These are phyloP conservation scores for Boulengeromyrus knoepffleri DNA, from an alignment of 2,113 vertebrate genomes.

Conservation along the genomic window DNA sequence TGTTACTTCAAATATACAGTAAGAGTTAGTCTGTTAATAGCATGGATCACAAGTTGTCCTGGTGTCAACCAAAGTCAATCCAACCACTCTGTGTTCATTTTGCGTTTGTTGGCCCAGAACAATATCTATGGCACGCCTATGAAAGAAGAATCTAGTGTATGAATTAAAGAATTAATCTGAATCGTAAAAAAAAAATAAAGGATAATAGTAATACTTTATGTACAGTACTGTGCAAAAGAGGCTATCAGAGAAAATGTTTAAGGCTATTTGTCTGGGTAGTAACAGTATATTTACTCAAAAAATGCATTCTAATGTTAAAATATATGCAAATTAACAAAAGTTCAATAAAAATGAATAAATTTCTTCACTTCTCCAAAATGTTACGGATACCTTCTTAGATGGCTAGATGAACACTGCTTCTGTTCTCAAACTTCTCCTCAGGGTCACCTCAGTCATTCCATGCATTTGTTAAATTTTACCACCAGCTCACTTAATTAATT, in stretches of 20 bases:
- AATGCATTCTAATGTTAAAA: neutral
- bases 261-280: neutral
- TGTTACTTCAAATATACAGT: neutral
- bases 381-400: neutral
- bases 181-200: neutral
- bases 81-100: neutral
- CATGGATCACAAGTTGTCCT: neutral
- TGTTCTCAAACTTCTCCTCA: neutral
- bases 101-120: neutral
- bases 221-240: neutral
- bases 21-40: neutral
- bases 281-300: neutral
- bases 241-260: neutral
- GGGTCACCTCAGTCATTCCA: neutral
- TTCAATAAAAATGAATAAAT: neutral
- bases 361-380: neutral
- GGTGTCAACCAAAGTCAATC: neutral
- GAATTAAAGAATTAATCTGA: neutral
- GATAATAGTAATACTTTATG: neutral
- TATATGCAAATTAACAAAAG: neutral
- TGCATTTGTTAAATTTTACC: neutral
- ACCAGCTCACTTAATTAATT: neutral
- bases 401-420: neutral
- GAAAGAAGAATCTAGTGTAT: neutral
- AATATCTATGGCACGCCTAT: neutral